Conservation (phyloP, 30 jellyfish, hydroid and myxozoan genomes). For the Nemopilema nomurai region DNA sequence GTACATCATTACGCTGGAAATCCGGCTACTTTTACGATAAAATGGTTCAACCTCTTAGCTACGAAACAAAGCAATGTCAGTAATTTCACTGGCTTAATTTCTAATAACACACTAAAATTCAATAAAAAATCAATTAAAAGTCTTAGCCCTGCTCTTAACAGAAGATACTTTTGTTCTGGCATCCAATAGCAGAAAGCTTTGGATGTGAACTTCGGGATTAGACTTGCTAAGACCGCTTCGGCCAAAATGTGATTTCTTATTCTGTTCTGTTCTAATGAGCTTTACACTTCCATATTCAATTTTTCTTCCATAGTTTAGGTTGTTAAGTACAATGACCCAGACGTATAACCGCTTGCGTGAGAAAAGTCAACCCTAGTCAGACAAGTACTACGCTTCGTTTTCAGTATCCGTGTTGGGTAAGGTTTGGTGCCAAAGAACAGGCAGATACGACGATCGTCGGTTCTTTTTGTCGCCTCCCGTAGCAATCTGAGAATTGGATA, state of each 20-base stretch:
- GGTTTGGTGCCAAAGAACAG: too few species aligned
- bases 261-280: not conserved
- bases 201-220: not conserved
- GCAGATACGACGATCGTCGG: too few species aligned
- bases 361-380: too few species aligned
- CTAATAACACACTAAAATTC: not conserved
- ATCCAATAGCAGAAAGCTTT: not conserved
- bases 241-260: not conserved
- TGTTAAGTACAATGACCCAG: not conserved
- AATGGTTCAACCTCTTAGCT: not conserved
- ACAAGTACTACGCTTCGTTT: too few species aligned
- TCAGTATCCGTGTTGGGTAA: too few species aligned
- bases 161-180: not conserved
- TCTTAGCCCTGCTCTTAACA: not conserved
- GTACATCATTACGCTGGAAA: too few species aligned
- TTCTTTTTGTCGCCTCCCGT: too few species aligned
- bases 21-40: not conserved
- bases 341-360: not conserved
- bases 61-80: not conserved
- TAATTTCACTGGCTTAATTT: not conserved
- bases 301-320: not conserved
- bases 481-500: too few species aligned
- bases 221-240: not conserved
- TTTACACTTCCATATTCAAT: not conserved
- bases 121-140: not conserved